These are phyloP conservation scores for Sialia sialis DNA, from an alignment of 2,113 vertebrate genomes.

Conservation along the genomic window DNA sequence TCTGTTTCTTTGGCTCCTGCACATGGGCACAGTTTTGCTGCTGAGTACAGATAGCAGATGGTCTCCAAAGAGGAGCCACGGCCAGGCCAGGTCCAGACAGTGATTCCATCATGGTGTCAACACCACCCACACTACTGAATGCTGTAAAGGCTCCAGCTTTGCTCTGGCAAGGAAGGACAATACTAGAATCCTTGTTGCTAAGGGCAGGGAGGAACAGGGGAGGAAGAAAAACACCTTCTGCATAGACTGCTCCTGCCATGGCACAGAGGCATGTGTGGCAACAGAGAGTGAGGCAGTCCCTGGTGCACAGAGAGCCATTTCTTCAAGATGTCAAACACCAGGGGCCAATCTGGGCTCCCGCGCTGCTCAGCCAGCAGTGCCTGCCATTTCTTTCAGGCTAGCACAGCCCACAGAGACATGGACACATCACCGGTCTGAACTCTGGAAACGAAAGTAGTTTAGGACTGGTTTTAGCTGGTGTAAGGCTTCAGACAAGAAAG, in stretches of 20 bases:
- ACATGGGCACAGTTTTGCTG: neutral
- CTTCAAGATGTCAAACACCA: neutral
- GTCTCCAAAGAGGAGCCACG: neutral
- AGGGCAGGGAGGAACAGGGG: rapidly evolving
- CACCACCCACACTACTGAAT: neutral
- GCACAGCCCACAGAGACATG: rapidly evolving
- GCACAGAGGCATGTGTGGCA: rapidly evolving
- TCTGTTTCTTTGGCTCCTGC: neutral
- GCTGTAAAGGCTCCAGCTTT: rapidly evolving
- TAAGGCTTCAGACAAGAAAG: neutral
- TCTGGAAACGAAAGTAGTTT: neutral
- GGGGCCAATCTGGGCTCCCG: neutral
- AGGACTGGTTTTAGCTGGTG: neutral
- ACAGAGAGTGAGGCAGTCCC: neutral
- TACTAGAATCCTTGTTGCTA: neutral
- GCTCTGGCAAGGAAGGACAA: neutral
- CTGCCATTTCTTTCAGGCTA: rapidly evolving
- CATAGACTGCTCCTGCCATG: neutral
- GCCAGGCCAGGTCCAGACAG: neutral
- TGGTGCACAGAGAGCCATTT: neutral
- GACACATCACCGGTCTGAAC: rapidly evolving
- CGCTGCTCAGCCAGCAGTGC: rapidly evolving
- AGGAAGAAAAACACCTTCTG: neutral
- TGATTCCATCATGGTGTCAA: neutral
- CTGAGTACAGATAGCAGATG: neutral